Evolutionary conservation across 1,140 invertebrate species (phyloP).

Genomic region (Druon quercuslanigerum): DNA sequence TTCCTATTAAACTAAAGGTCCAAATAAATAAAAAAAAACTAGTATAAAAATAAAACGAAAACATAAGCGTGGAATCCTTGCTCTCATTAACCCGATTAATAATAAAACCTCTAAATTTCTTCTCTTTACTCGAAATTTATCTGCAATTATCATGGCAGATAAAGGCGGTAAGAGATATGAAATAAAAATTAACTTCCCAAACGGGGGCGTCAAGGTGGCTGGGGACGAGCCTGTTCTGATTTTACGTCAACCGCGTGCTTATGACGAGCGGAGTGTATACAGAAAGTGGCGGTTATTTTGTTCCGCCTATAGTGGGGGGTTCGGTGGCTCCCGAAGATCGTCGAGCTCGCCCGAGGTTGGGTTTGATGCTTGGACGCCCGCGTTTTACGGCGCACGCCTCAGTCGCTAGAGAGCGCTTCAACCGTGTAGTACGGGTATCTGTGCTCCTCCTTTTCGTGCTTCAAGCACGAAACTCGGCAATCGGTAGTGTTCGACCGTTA

Average conservation of each 20-base stretch:
- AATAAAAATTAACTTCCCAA: slow-evolving; percentile 14
- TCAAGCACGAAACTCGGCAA: slow-evolving; percentile 58
- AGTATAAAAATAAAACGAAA: no score
- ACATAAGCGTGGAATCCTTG: no score
- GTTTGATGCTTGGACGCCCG: slow-evolving; percentile 45
- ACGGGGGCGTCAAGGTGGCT: slow-evolving; percentile 28
- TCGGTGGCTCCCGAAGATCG: slow-evolving; percentile 35
- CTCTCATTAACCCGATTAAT: no score
- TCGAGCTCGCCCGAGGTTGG: slow-evolving; percentile 35
- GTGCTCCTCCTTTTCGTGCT: slow-evolving; percentile 50
- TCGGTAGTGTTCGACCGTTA: slow-evolving; percentile 34
- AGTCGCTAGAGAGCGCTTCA: slow-evolving; percentile 70
- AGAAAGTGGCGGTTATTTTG: slow-evolving; percentile 53
- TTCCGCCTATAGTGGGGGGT: slow-evolving; percentile 37
- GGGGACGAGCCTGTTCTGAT: slow-evolving; percentile 17
- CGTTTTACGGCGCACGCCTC: slow-evolving; percentile 47
- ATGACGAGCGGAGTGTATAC: slow-evolving; percentile 40
- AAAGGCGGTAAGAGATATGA: not conserved
- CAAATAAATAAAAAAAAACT: no score
- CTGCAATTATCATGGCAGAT: not conserved
- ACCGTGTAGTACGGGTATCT: slow-evolving; percentile 51
- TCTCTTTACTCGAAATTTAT: not conserved
- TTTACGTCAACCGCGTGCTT: slow-evolving; percentile 8
- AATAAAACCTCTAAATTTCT: not conserved
- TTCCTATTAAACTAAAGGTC: no score